Conservation (phyloP, 2,113 vertebrate genomes). For the Peromyscus californicus region DNA sequence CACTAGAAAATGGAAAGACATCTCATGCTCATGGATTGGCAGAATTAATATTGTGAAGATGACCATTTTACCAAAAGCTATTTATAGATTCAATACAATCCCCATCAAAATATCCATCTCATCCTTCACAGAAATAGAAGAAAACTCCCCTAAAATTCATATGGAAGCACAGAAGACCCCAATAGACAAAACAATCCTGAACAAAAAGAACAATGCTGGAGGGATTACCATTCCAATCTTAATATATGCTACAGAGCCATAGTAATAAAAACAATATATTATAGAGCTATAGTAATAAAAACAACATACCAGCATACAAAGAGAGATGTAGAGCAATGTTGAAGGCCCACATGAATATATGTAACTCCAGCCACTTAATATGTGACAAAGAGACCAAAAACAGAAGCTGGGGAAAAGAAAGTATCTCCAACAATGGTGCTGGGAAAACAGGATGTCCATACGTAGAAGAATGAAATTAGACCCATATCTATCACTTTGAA, state of each 20-base stretch:
- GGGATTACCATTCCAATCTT: too few species aligned
- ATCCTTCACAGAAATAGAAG: background rate
- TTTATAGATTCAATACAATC: background rate
- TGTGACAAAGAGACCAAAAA: too few species aligned
- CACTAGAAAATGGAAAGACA: background rate
- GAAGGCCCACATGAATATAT: background rate
- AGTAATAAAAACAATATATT: background rate
- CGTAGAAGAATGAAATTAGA: too few species aligned
- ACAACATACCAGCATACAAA: background rate
- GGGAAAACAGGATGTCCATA: too few species aligned
- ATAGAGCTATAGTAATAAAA: background rate
- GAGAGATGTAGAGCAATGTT: background rate
- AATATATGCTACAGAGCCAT: too few species aligned
- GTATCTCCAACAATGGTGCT: too few species aligned
- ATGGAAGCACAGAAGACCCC: background rate
- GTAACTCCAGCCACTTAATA: background rate
- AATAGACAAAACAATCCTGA: too few species aligned
- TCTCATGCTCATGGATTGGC: background rate
- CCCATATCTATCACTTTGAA: too few species aligned
- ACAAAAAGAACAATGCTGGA: too few species aligned
- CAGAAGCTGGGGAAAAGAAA: too few species aligned
- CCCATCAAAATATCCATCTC: background rate
- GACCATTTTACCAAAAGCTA: background rate
- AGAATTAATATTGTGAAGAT: background rate
- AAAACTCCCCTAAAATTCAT: background rate